Conservation (phyloP, 1,140 invertebrate genomes). For the Apis cerana region DNA sequence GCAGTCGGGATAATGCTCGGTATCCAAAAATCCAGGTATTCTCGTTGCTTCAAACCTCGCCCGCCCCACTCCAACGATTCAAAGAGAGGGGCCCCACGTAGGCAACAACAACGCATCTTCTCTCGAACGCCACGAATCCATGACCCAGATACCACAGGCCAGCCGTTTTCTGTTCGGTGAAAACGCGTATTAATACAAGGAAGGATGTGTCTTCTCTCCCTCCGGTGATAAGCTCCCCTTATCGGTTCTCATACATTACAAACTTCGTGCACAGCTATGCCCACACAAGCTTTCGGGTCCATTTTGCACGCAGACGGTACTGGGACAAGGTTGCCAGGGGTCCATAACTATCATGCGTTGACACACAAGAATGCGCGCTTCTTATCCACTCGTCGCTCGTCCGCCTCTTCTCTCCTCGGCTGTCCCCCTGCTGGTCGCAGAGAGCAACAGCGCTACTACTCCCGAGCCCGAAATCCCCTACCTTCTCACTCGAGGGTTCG, state of each 20-base stretch:
- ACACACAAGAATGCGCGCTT: conserved; percentile 76
- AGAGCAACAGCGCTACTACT: not conserved
- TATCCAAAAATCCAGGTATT: not conserved
- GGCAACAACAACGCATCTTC: conserved; percentile 48
- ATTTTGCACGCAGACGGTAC: conserved; percentile 62
- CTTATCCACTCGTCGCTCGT: conserved; percentile 56
- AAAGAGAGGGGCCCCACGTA: not conserved
- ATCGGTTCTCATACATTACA: conserved; percentile 27
- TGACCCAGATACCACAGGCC: conserved; percentile 56
- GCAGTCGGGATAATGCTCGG: not conserved
- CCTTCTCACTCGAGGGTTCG: conserved; percentile 46
- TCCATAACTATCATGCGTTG: conserved; percentile 77
- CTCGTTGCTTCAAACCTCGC: not conserved
- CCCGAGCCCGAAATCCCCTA: conserved; percentile 46
- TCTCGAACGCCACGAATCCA: conserved; percentile 54
- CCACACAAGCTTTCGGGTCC: not conserved
- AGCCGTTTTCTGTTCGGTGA: conserved; percentile 51
- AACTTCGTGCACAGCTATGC: not conserved
- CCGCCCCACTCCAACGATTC: not conserved
- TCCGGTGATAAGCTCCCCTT: conserved; percentile 11
- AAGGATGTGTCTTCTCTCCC: conserved; percentile 36
- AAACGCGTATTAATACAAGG: conserved; percentile 30
- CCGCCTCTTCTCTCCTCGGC: conserved; percentile 25
- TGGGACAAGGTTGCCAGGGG: conserved; percentile 79
- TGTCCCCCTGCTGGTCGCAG: not conserved